Evolutionary conservation across 30 jellyfish, hydroid and myxozoan species (phyloP).

Genomic region (Rhopilema esculentum): DNA sequence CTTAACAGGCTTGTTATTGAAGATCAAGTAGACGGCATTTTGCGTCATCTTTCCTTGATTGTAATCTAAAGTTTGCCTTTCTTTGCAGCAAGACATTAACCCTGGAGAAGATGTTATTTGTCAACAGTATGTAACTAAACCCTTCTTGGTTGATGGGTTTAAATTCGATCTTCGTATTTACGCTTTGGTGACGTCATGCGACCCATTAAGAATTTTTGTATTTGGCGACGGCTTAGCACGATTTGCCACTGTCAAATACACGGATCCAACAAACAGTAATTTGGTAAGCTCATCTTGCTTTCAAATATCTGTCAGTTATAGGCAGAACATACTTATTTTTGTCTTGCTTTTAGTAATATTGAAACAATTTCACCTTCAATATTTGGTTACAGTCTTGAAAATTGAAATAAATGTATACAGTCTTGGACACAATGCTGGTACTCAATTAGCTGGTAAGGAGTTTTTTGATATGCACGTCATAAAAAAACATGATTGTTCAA

Average conservation of each 20-base stretch:
- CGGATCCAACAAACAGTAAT: conserved; percentile 76
- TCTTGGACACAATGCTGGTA: no score
- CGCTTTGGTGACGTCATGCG: conserved; percentile 92
- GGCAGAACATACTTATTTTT: neutral
- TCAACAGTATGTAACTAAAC: conserved; percentile 94
- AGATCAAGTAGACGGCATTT: neutral
- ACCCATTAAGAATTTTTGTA: conserved; percentile 89
- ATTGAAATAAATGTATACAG: no score
- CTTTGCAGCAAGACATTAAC: conserved; percentile 84
- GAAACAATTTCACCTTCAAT: no score
- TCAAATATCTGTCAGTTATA: neutral
- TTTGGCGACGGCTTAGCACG: conserved; percentile 95
- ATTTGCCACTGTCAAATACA: conserved; percentile 92
- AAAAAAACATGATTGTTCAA: no score
- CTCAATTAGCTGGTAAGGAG: no score
- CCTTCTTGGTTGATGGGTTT: conserved; percentile 93
- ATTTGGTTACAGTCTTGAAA: no score
- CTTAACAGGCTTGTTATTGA: neutral
- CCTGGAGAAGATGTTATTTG: conserved; percentile 96
- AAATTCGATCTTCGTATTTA: conserved; percentile 96
- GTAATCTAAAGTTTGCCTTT: neutral
- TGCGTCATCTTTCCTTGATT: neutral
- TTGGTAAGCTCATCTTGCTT: conserved; percentile 44
- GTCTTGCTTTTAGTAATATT: neutral
- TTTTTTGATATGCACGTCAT: no score